Evolutionary conservation across 2,797 vertebrate genomes (phyloP).

Genomic region (Austrolebias charrua): DNA sequence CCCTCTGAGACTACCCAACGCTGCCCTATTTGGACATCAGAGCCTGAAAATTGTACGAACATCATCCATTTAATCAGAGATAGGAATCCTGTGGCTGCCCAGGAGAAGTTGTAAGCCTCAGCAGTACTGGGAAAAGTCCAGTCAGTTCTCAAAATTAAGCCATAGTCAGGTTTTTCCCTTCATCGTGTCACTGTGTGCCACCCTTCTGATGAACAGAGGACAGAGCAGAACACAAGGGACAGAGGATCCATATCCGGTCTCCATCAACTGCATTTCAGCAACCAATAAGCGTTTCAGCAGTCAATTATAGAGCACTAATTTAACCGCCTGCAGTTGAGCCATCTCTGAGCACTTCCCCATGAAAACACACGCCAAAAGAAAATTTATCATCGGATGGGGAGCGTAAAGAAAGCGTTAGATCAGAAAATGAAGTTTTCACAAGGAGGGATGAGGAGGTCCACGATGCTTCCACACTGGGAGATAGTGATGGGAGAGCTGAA

Average conservation of each 20-base stretch:
- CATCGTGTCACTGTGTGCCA: slow-evolving; percentile 42
- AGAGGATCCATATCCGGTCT: slow-evolving; percentile 68
- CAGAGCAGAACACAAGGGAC: slow-evolving; percentile 66
- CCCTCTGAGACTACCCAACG: slow-evolving; percentile 38
- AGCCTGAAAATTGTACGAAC: slow-evolving; percentile 29
- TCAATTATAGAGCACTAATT: slow-evolving; percentile 80
- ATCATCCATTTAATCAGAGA: slow-evolving; percentile 28
- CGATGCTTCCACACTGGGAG: slow-evolving; percentile 58
- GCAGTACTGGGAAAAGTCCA: slow-evolving; percentile 29
- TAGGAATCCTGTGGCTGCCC: slow-evolving; percentile 5
- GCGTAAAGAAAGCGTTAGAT: slow-evolving; percentile 70
- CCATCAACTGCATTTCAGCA: slow-evolving; percentile 71
- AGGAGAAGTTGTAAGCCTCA: slow-evolving; percentile 23
- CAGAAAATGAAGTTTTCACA: slow-evolving; percentile 74
- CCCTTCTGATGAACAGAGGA: slow-evolving; percentile 51
- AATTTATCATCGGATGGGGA: slow-evolving; percentile 73
- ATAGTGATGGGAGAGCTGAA: slow-evolving; percentile 43
- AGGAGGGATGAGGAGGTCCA: slow-evolving; percentile 60
- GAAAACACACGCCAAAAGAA: slow-evolving; percentile 70
- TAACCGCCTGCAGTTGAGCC: slow-evolving; percentile 77
- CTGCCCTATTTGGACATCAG: slow-evolving; percentile 49
- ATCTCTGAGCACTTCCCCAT: slow-evolving; percentile 63
- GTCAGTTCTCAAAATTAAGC: slow-evolving; percentile 29
- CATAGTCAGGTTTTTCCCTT: slow-evolving; percentile 11
- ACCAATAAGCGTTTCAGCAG: slow-evolving; percentile 84